Evolutionary conservation across 1,140 invertebrate species (phyloP), one percentile per base, ranked within the genome.

Genomic region (Drepana arcuata): DNA sequence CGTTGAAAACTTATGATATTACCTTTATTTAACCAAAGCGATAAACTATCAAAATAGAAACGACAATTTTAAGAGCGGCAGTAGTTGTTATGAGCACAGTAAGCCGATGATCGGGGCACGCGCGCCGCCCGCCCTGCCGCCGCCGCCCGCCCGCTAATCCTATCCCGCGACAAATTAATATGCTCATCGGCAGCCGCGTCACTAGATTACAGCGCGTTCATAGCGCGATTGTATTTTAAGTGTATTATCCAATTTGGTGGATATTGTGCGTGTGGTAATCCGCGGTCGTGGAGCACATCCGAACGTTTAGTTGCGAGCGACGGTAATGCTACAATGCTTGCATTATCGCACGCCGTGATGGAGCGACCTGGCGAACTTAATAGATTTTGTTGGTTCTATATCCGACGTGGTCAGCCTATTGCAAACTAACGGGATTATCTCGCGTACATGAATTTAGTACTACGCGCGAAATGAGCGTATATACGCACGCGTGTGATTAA

Each of bases 161-260:
- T 61, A 69, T 74, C 61, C 59, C 61, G 65, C 64, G 68, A 77
- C 72, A 79, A 77, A 81, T 81, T 81, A 81, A 74, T 78, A 77
- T 79, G 77, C 70, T 73, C 77, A 79, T 81, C 72, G 74, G 72
- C 72, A 70, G 64, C 62, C 62, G 65, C 72, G 59, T 67, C 69
- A 73, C 66, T 77, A 69, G 77, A 77, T 77, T 81, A 81, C 62
- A 61, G 58, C 53, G 66, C 71, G 65, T 78, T 75, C 66, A 73
- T 73, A 56, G 66, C 66, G 65, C 74, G 68, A 81, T 81, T 81
- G 77, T 82, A 75, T 82, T 79, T 82, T 78, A 80, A 80, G 73
- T 79, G 71, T 79, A 82, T 82, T 82, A 82, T 78, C 74, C 73
- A 82, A 82, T 82, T 80, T 78, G 59, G 62, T 68, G 56, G 66